A percentile compares a stretch with the other conserved stretches of the same genome.
Conservation (phyloP, 37 sponge, comb jelly and placozoan genomes). For the Aphrocallistes beatrix region DNA sequence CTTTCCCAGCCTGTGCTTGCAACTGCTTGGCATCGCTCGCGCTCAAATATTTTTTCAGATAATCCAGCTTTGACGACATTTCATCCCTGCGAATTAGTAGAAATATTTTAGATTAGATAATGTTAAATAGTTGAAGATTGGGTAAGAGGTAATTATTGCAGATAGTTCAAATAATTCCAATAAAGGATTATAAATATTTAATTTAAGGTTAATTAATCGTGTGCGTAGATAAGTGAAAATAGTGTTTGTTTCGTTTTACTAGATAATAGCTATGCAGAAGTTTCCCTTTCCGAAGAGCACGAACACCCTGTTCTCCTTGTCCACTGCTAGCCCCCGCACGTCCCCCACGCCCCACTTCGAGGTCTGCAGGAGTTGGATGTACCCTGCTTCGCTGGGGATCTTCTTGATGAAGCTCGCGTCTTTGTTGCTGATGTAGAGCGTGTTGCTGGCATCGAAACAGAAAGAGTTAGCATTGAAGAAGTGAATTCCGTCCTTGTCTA, state of each 20-base stretch:
- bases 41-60: neutral
- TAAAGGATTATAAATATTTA: too few relatives aligned
- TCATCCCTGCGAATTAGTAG: neutral
- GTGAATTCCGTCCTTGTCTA: neutral
- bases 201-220: too few relatives aligned
- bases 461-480: neutral
- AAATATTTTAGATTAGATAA: neutral
- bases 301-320: conserved; percentile 3
- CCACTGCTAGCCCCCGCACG: neutral
- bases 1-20: neutral
- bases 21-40: neutral
- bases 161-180: too few relatives aligned
- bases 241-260: too few relatives aligned
- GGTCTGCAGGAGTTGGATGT: neutral
- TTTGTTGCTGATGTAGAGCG: neutral
- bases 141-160: too few relatives aligned
- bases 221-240: too few relatives aligned
- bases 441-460: neutral
- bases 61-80: neutral
- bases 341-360: neutral
- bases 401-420: neutral
- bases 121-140: too few relatives aligned
- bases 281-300: neutral
- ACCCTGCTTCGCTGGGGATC: neutral
- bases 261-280: neutral